Conservation (phyloP, 2,113 vertebrate genomes). For the Manacus vitellinus region DNA sequence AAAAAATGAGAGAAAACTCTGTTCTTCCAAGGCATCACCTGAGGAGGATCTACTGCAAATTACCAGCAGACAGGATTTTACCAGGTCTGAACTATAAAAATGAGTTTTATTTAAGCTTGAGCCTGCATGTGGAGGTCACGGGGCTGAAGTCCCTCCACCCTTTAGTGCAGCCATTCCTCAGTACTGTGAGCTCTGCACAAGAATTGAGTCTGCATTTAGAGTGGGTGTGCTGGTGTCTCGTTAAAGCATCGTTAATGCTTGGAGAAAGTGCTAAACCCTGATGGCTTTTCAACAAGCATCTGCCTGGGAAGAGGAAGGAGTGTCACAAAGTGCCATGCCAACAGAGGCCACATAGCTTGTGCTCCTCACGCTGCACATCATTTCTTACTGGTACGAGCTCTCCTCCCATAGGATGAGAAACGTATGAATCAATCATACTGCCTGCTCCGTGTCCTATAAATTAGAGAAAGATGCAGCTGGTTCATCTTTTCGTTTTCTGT, state of each 20-base stretch:
- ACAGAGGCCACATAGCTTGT: not conserved
- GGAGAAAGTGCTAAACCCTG: conserved; percentile 42
- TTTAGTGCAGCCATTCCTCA: not conserved
- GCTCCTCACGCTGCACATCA: not conserved
- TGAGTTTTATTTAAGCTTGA: not conserved
- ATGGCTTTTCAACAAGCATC: conserved; percentile 35
- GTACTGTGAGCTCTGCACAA: not conserved
- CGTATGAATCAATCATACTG: not conserved
- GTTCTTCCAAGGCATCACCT: not conserved
- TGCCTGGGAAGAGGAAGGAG: conserved; percentile 16
- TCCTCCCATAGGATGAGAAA: not conserved
- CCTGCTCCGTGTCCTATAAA: not conserved
- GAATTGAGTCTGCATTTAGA: not conserved
- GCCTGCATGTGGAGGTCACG: not conserved
- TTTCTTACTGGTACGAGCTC: not conserved
- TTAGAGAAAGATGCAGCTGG: conserved; percentile 40
- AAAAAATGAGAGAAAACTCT: not conserved
- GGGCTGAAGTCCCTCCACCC: not conserved
- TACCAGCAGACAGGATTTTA: not conserved
- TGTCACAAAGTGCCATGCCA: conserved; percentile 34
- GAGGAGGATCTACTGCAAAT: not conserved
- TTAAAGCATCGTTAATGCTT: not conserved
- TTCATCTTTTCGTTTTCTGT: conserved; percentile 21
- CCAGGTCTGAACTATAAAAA: not conserved
- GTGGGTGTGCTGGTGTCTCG: not conserved